These are phyloP conservation scores for Pogonophryne albipinna DNA, from an alignment of 2,797 vertebrate genomes.

Conservation along the genomic window DNA sequence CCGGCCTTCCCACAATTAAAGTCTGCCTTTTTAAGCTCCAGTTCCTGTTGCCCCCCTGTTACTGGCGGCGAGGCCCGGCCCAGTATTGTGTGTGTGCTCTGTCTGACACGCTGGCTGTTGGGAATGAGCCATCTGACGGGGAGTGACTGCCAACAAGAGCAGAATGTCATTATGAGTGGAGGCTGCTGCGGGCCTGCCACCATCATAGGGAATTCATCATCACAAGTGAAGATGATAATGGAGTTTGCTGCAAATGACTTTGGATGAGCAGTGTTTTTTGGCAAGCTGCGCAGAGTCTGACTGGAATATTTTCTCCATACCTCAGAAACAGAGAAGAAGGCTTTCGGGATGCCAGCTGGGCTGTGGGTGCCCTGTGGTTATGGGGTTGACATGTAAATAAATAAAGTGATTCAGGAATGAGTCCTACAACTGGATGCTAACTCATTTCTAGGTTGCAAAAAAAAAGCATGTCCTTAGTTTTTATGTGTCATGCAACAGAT, in stretches of 20 bases:
- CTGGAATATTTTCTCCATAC: slow-evolving; percentile 68
- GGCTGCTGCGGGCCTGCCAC: slow-evolving; percentile 87
- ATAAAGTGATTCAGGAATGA: too few relatives aligned
- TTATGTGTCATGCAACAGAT: too few relatives aligned
- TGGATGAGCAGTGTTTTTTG: slow-evolving; percentile 87
- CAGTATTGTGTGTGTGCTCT: slow-evolving; percentile 55
- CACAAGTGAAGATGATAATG: slow-evolving; percentile 89
- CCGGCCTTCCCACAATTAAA: slow-evolving; percentile 38
- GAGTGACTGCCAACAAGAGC: slow-evolving; percentile 90
- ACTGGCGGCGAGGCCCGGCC: slow-evolving; percentile 40
- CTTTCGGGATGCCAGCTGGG: slow-evolving; percentile 47
- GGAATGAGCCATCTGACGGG: slow-evolving; percentile 83
- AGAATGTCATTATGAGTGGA: slow-evolving; percentile 93
- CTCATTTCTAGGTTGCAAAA: too few relatives aligned
- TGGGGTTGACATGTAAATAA: slow-evolving; percentile 27
- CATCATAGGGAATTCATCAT: slow-evolving; percentile 91
- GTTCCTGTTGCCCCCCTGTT: slow-evolving; percentile 16
- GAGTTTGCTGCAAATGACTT: slow-evolving; percentile 93
- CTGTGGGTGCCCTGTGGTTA: slow-evolving; percentile 10
- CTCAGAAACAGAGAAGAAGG: slow-evolving; percentile 51
- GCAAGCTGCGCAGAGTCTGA: slow-evolving; percentile 79
- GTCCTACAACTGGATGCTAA: too few relatives aligned
- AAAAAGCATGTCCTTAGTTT: too few relatives aligned
- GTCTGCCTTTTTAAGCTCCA: slow-evolving; percentile 41
- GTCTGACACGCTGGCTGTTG: slow-evolving; percentile 78